Conservation (phyloP, 2,797 vertebrate species). For the Gallinago nigripennis region DNA sequence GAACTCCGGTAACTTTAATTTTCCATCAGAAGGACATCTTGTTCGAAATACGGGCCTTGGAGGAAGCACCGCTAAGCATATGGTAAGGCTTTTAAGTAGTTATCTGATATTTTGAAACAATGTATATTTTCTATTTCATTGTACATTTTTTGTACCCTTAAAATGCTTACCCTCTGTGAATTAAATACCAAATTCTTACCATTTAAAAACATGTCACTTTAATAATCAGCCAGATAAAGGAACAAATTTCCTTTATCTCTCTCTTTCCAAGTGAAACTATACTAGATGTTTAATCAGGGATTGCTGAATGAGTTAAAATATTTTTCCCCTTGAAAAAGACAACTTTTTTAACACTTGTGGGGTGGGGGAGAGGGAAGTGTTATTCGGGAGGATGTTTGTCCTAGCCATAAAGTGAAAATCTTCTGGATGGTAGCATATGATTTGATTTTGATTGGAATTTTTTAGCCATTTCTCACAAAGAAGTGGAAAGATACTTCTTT, state of each 20-base stretch:
- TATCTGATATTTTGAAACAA: background rate
- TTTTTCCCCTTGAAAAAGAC: background rate
- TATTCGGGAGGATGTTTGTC: background rate
- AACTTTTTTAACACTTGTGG: background rate
- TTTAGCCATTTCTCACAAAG: background rate
- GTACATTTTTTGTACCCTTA: background rate
- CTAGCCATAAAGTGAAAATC: background rate
- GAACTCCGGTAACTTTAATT: slow-evolving; percentile 90
- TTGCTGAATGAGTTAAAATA: background rate
- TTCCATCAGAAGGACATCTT: slow-evolving; percentile 94
- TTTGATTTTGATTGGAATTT: background rate
- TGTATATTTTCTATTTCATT: background rate
- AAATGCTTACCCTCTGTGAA: background rate
- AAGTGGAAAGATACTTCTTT: background rate
- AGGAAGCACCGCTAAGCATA: slow-evolving; percentile 87
- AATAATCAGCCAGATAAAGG: background rate
- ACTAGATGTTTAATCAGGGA: background rate
- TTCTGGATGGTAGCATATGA: background rate
- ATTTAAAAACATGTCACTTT: background rate
- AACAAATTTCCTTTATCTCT: background rate
- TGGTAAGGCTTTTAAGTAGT: slow-evolving; percentile 80
- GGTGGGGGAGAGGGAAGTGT: background rate
- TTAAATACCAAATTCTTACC: background rate
- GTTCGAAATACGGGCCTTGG: slow-evolving; percentile 88
- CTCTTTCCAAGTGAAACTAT: background rate